These are phyloP conservation scores for Leuciscus waleckii DNA, from an alignment of 2,797 vertebrate genomes.

Conservation along the genomic window DNA sequence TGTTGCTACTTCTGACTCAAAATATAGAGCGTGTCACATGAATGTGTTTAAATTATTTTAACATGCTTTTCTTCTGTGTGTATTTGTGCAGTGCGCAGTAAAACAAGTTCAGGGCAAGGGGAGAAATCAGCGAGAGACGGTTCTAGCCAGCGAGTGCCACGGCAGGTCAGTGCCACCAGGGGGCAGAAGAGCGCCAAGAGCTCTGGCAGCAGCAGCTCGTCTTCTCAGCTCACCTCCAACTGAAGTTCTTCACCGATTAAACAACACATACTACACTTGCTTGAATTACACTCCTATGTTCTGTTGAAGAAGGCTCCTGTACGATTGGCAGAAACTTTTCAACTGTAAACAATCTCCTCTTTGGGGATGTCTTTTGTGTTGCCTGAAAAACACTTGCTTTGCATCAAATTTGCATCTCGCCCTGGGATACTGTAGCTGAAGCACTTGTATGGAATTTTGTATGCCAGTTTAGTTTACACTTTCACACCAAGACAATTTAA, in stretches of 20 bases:
- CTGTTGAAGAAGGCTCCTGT: background rate
- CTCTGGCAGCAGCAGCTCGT: slow-evolving; percentile 83
- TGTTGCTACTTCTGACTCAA: background rate
- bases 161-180: slow-evolving; percentile 88
- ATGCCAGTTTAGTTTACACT: background rate
- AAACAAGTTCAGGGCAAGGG: slow-evolving; percentile 70
- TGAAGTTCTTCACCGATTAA: slow-evolving; percentile 32
- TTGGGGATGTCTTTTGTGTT: background rate
- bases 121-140: slow-evolving; percentile 84
- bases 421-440: background rate
- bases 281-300: background rate
- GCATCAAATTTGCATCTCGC: slow-evolving; percentile 3
- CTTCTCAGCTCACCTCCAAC: slow-evolving; percentile 79
- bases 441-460: background rate
- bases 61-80: slow-evolving; percentile 10
- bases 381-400: background rate
- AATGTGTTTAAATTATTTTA: slow-evolving; percentile 16
- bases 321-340: background rate
- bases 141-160: slow-evolving; percentile 87
- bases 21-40: background rate
- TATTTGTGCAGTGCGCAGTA: slow-evolving; percentile 83
- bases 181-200: slow-evolving; percentile 88
- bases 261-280: background rate
- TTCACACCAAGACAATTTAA: slow-evolving; percentile 16
- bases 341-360: background rate